Base-by-base conservation (phyloP, 2,888 invertebrate genomes). In the Rhaphigaster nebulosa region DNA sequence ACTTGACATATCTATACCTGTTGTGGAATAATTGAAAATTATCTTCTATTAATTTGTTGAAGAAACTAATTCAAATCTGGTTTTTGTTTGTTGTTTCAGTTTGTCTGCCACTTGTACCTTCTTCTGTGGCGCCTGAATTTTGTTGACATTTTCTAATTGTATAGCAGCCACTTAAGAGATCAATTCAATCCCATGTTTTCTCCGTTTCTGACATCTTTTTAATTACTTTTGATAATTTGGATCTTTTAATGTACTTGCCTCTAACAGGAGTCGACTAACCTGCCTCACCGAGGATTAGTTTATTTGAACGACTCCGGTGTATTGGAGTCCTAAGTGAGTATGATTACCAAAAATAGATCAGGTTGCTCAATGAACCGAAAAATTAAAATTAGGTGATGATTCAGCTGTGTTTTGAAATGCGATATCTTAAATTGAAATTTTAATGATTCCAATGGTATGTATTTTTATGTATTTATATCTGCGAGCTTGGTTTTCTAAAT, bases 11-110 rank as follows among this genome's bases (percentile, higher is more conserved):
- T 38, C 70, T 76, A 4, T 38, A 5, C 0, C 70, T n/a, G 29
- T 65, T 65, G 29, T 29, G 3, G 65, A 65, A 76, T 38, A 76
- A 76, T 76, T 76, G 70, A 76, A 76, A 38, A 38, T 76, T 76
- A 38, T 76, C 38, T 76, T 23, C 34, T 38, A 76, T 38, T 76
- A 76, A 76, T 34, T 76, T 10, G 38, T 38, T 76, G 38, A 76
- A 76, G 38, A 76, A 76, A 76, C 34, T 15, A 34, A 65, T 34
- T 34, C 29, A 29, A 65, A 65, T 18, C 70, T 20, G 60, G 60
- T n/a, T 76, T 20, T 76, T 76, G 70, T 18, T 76, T 76, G 20
- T 15, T 65, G 29, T 65, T 65, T 29, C 15, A 65, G 70, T 34
- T 65, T 65, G 29, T 29, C 34, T 29, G 29, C 29, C 65, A 65